Conservation (phyloP, 2,888 invertebrate genomes). For the Isoperla grammatica region DNA sequence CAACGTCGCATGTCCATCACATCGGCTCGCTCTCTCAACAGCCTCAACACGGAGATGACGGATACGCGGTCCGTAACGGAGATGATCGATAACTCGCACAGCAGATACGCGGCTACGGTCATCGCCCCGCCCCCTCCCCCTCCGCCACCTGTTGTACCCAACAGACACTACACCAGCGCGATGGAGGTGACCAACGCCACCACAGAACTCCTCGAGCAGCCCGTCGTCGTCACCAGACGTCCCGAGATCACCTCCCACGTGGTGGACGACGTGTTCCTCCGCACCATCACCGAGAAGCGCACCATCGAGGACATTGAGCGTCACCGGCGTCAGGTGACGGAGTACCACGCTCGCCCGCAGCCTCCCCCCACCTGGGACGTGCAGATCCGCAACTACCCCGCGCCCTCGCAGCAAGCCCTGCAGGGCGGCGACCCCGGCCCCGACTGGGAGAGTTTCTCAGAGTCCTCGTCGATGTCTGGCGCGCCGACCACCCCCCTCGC, state of each 20-base stretch:
- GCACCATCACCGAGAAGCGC: constrained; percentile 87
- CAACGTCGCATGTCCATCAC: constrained; percentile 27
- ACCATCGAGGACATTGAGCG: constrained; percentile 87
- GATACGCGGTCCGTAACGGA: constrained; percentile 74
- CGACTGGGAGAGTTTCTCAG: constrained; percentile 88
- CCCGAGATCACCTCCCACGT: constrained; percentile 85
- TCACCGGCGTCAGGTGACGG: constrained; percentile 76
- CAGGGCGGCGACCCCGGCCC: constrained; percentile 44
- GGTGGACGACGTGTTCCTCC: constrained; percentile 84
- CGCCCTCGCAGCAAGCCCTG: constrained; percentile 51
- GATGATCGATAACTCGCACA: constrained; percentile 64
- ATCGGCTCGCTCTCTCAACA: constrained; percentile 52
- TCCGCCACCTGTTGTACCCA: constrained; percentile 51
- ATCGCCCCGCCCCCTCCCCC: constrained; percentile 50
- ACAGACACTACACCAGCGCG: constrained; percentile 43
- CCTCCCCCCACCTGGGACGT: constrained; percentile 74
- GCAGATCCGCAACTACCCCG: constrained; percentile 78
- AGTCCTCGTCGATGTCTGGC: constrained; percentile 77
- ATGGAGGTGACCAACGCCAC: constrained; percentile 37
- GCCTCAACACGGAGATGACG: constrained; percentile 70
- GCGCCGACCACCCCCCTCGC: constrained; percentile 57
- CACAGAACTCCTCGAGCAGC: constrained; percentile 42
- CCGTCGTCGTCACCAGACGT: constrained; percentile 53
- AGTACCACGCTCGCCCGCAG: constrained; percentile 62
- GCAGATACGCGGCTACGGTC: constrained; percentile 44